Evolutionary conservation across 2,797 vertebrate species (phyloP), one percentile per base, ranked within the genome.

Genomic region (Hydrolagus colliei): DNA sequence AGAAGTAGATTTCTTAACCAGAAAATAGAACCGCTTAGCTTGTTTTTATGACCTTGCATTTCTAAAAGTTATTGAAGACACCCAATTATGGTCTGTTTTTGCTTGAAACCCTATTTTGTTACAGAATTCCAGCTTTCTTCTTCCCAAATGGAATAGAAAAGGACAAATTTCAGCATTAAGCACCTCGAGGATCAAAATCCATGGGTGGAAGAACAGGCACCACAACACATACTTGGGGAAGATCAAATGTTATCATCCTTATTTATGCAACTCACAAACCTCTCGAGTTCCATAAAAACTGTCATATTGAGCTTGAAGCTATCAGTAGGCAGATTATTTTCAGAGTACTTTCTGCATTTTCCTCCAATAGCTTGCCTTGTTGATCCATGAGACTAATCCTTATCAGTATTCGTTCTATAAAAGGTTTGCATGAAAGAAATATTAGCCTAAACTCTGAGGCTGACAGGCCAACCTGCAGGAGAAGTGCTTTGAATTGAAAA

Each of bases 401-500:
- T 89, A 87, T 87, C 88, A 86, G 86, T 73, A 85, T 85, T 88
- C 91, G 89, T 87, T 87, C 87, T 90, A 92, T 91, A 89, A 91
- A 90, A 77, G 11, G 5, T 87, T 88, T 73, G 86, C 71, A 75
- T 87, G 72, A 87, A 86, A 88, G 87, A 86, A 87, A 76, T 27
- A 90, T 86, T 76, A 61, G 88, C 87, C 89, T 82, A 63, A 35
- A 86, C 87, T 91, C 88, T 91, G 35, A 65, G 71, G 85, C 85
- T 87, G 89, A 87, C 86, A 88, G 86, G 82, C 62, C 88, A 87
- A 89, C 87, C 87, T 61, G 72, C 67, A 76, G 2, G 79, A 87
- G 86, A 86, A 89, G 86, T 74, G 73, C 87, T 92, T 89, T 89
- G 90, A 93, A 89, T 90, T 89, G 89, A 88, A 91, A 92, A 90